Evolutionary conservation across 2,797 vertebrate genomes (phyloP).

Genomic region (Remorina albescens): DNA sequence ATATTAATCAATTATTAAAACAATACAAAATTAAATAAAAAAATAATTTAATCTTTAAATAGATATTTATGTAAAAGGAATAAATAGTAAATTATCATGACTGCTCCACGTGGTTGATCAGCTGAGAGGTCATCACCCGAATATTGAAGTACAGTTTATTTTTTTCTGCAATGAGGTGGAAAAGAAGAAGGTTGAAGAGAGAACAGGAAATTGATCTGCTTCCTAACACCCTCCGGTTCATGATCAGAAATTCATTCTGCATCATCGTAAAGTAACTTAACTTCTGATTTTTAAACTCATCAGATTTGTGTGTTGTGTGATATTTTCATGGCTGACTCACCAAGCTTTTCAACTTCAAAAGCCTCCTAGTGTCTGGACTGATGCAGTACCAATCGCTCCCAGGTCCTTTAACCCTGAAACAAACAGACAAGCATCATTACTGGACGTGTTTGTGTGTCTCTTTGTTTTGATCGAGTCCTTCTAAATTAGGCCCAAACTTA

Average conservation of each 20-base stretch:
- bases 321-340: slow-evolving; percentile 15
- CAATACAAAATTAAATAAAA: slow-evolving; percentile 33
- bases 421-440: slow-evolving; percentile 3
- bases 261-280: too few relatives aligned
- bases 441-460: background rate
- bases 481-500: slow-evolving; percentile 27
- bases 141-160: background rate
- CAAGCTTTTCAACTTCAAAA: background rate
- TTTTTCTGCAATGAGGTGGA: slow-evolving; percentile 24
- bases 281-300: too few relatives aligned
- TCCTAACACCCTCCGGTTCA: too few relatives aligned
- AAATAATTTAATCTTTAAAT: slow-evolving; percentile 43
- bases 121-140: background rate
- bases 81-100: slow-evolving; percentile 44
- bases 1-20: too few relatives aligned
- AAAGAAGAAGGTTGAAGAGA: background rate
- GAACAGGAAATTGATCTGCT: background rate
- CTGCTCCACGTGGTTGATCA: background rate
- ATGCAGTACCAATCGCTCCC: slow-evolving; percentile 16
- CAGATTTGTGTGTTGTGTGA: too few relatives aligned
- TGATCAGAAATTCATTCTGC: too few relatives aligned
- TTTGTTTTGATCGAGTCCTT: background rate
- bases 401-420: slow-evolving; percentile 39
- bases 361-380: slow-evolving; percentile 15
- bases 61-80: slow-evolving; percentile 32